Base-by-base conservation (phyloP, 1,140 invertebrate species). In the Eurosta solidaginis region DNA sequence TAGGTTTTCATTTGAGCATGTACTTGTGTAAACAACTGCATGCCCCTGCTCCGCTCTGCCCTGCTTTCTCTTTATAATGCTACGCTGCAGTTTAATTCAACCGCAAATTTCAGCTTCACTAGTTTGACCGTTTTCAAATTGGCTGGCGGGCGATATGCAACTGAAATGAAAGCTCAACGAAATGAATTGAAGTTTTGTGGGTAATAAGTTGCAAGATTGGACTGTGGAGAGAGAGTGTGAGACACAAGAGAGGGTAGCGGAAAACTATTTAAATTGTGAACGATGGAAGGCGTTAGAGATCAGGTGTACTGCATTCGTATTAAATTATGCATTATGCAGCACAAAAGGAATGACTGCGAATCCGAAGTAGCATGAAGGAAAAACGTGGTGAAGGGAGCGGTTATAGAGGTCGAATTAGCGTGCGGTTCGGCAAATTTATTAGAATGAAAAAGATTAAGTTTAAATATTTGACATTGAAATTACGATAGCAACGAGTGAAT, bases 141-240 rank as follows among this genome's bases (percentile, higher is more conserved):
- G 73, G 45, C 44, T 49, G 5, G 22, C 73, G 42, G n/a, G n/a
- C n/a, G n/a, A n/a, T n/a, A 3, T 75, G 73, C 44, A 29, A 75
- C 40, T 49, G 73, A 45, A 75, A 25, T 75, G 42, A 75, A 40
- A 68, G 27, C 59, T 68, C 59, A 68, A 40, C 59, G 59, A 68
- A 68, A 68, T 68, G 59, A 68, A 68, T 68, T 68, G 59, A 68
- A 68, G 59, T 68, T 68, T n/a, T n/a, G n/a, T n/a, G n/a, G n/a
- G n/a, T n/a, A n/a, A n/a, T n/a, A n/a, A n/a, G n/a, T n/a, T n/a
- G n/a, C 59, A 33, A 29, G 17, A 40, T 10, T 20, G 59, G 40
- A 40, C 14, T 68, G 29, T 36, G 1, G 59, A 68, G 5, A 25
- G 25, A 10, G 50, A 47, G 45, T 47, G 9, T 12, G 7, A 47